Evolutionary conservation across 2,888 invertebrate genomes (phyloP).

Genomic region (Epirrhoe tristata): DNA sequence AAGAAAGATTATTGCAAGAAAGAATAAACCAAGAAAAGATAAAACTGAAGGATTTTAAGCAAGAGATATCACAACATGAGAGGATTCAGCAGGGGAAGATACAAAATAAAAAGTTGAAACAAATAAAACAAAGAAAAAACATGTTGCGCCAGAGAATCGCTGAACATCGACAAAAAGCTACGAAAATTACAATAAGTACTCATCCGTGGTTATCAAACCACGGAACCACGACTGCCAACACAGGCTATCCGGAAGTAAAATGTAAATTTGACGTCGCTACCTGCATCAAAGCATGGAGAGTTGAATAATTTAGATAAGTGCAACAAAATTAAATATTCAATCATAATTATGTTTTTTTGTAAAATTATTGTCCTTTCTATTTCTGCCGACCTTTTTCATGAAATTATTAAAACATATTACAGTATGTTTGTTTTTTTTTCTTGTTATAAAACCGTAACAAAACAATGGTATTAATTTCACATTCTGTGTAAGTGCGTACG

Average conservation of each 20-base stretch:
- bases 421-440: too few species aligned
- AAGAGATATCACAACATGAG: neutral
- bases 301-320: too few species aligned
- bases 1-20: neutral
- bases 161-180: neutral
- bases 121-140: neutral
- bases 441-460: slow-evolving; percentile 1
- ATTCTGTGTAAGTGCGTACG: neutral
- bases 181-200: slow-evolving; percentile 4
- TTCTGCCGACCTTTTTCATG: too few species aligned
- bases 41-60: neutral
- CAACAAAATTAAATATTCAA: neutral
- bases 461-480: slow-evolving; percentile 20
- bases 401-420: too few species aligned
- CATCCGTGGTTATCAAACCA: slow-evolving; percentile 15
- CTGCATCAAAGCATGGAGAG: neutral
- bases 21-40: neutral
- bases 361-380: neutral
- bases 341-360: neutral
- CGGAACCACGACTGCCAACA: neutral
- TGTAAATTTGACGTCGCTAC: slow-evolving; percentile 12
- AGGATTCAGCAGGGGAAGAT: neutral
- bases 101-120: slow-evolving; percentile 1
- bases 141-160: neutral
- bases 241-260: slow-evolving; percentile 6